Conservation (phyloP, 1,140 invertebrate species). For the Apis dorsata region DNA sequence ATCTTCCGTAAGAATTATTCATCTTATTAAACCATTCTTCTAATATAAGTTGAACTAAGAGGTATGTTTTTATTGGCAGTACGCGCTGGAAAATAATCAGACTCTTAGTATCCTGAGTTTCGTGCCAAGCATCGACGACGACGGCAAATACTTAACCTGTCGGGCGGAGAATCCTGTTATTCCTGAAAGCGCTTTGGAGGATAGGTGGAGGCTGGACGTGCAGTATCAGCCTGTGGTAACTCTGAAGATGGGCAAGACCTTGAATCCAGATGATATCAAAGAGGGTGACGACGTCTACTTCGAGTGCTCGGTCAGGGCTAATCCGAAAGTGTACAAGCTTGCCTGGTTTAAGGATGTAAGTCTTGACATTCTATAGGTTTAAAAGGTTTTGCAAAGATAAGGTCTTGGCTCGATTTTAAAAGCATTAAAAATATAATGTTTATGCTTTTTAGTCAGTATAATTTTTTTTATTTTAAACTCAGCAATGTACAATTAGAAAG, state of each 20-base stretch:
- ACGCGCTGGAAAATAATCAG: conserved; percentile 90
- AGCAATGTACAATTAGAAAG: neutral
- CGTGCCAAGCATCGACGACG: conserved; percentile 90
- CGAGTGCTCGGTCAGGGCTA: conserved; percentile 88
- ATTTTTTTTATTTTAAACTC: neutral
- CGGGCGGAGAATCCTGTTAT: conserved; percentile 92
- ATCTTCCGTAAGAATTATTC: neutral
- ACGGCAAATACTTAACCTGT: conserved; percentile 92
- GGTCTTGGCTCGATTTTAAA: too few relatives aligned
- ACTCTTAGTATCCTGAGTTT: conserved; percentile 90
- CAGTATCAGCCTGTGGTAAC: conserved; percentile 89
- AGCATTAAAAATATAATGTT: too few relatives aligned
- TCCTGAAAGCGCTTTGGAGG: conserved; percentile 89
- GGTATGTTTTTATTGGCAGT: conserved; percentile 79
- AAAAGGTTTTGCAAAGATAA: neutral
- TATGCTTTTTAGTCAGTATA: too few relatives aligned
- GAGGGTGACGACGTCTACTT: conserved; percentile 92
- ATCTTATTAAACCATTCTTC: neutral
- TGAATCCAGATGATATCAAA: conserved; percentile 91
- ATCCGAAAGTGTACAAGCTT: conserved; percentile 89
- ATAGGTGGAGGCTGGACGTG: conserved; percentile 89
- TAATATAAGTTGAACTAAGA: neutral
- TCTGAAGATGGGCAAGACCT: conserved; percentile 87
- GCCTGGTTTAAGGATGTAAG: conserved; percentile 93
- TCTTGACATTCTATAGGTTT: conserved; percentile 47